These are phyloP conservation scores for Cheilosia vulpina DNA, from an alignment of 2,888 invertebrate species.

Conservation along the genomic window DNA sequence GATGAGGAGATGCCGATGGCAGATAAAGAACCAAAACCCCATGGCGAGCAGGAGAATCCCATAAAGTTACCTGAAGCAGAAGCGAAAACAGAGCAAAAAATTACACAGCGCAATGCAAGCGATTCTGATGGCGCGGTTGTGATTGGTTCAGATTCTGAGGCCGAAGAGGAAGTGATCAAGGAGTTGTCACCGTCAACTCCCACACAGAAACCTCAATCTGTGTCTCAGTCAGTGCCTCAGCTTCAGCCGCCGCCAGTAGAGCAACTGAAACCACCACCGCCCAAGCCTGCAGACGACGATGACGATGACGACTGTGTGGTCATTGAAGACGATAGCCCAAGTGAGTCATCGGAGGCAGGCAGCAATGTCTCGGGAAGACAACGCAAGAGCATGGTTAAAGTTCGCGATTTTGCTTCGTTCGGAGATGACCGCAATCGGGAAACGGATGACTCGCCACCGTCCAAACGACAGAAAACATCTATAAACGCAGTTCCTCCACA, in stretches of 20 bases:
- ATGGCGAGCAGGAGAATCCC: constrained; percentile 51
- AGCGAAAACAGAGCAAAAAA: constrained; percentile 19
- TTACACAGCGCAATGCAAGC: constrained; percentile 47
- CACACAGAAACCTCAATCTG: not conserved
- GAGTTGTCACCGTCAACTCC: not conserved
- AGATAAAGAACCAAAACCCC: constrained; percentile 34
- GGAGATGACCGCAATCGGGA: constrained; percentile 84
- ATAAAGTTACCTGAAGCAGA: constrained; percentile 26
- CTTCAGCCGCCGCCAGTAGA: constrained; percentile 56
- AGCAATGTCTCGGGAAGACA: constrained; percentile 79
- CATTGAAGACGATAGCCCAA: constrained; percentile 85
- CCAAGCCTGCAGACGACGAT: constrained; percentile 79
- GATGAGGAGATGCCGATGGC: constrained; percentile 78
- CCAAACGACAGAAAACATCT: constrained; percentile 79
- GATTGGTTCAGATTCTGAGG: constrained; percentile 82
- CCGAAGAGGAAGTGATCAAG: constrained; percentile 73
- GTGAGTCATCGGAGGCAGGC: constrained; percentile 75
- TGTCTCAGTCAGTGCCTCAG: not conserved
- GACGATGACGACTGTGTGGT: constrained; percentile 85
- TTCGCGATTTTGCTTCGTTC: constrained; percentile 78
- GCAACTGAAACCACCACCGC: constrained; percentile 67
- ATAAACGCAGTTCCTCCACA: constrained; percentile 25
- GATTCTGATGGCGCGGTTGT: constrained; percentile 81
- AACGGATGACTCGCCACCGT: constrained; percentile 84
- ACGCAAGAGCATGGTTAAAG: constrained; percentile 83